Base-by-base conservation (phyloP, 2,113 vertebrate species). In the Lasiurus cinereus region DNA sequence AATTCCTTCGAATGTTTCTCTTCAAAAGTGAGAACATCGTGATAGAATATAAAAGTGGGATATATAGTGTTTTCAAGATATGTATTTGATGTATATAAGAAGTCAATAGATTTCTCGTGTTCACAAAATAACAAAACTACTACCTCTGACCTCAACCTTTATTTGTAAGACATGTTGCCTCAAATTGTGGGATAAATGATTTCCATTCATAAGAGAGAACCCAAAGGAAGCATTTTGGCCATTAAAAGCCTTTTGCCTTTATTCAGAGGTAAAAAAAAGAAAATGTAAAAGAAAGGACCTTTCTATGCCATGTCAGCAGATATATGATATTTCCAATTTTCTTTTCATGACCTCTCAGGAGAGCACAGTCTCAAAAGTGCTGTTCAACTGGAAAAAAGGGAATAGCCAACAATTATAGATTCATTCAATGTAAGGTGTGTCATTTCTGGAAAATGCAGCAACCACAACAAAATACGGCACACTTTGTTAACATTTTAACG, bases 241-340 rank as follows among this genome's bases (percentile, higher is more conserved):
- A 83, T 91, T 91, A 31, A 93, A 72, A 78, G 27, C 5, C 22
- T 69, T 95, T 90, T 69, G 15, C 48, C 43, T 95, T 96, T 59
- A 83, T 94, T 91, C 84, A 88, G 43, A 96, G 36, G 43, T 46
- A 39, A 39, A 39, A 39, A 94, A 92, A 86, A 31, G 52, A 78
- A 95, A 96, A 97, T 93, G 78, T 59, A 88, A 95, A 93, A 56
- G 64, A 87, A 97, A 95, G 36, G 31, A 29, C 76, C 48, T 15
- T 93, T 94, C 0, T 83, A 43, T 94, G 73, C 54, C 84, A 33
- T 67, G 62, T 87, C 96, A 88, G 96, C 77, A 92, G n/a, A 94
- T 85, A 77, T 91, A 84, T 88, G 54, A 93, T 96, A 97, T 96
- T 96, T 97, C 52, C 92, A 96, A 94, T 97, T 96, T 96, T 93